Percentiles rank a stretch among this genome's conserved stretches.
phyloP scores from a whole-genome alignment of 2,888 invertebrate species.

The Rhogogaster chlorosoma region DNA sequence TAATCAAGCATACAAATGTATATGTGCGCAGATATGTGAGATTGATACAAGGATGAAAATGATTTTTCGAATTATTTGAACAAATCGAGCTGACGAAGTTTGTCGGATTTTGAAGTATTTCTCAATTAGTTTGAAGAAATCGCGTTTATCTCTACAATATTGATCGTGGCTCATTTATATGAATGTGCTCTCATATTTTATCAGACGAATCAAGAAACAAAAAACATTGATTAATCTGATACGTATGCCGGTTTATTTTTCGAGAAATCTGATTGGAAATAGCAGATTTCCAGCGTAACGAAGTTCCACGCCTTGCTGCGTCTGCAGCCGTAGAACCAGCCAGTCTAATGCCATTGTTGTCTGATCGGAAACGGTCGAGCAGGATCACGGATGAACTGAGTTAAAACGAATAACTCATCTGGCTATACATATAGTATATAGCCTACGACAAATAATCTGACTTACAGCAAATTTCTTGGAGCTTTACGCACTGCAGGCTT shows the following conservation, averaged over 20 bases:
- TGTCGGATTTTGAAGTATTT: not conserved
- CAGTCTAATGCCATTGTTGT: slow-evolving; percentile 27
- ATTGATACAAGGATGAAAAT: not conserved
- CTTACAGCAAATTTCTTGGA: slow-evolving; percentile 44
- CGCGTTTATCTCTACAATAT: not conserved
- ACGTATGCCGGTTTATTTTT: not conserved
- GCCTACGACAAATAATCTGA: slow-evolving; percentile 37
- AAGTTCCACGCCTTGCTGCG: not conserved
- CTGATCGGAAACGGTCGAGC: slow-evolving; percentile 8
- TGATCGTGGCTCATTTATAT: not conserved
- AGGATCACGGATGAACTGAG: not conserved
- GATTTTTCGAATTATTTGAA: not conserved
- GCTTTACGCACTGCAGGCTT: slow-evolving; percentile 34
- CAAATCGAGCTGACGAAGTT: not conserved
- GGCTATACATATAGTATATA: too few relatives aligned
- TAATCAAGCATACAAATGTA: not conserved
- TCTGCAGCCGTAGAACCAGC: not conserved
- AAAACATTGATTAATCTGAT: not conserved
- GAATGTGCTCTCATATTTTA: not conserved
- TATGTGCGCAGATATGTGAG: not conserved
- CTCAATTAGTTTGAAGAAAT: not conserved
- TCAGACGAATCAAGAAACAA: not conserved
- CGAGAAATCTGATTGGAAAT: not conserved
- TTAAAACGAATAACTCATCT: slow-evolving; percentile 7
- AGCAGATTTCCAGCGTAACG: slow-evolving; percentile 2